Conservation (phyloP, 2,113 vertebrate genomes). For the Sarotherodon lohbergeri region DNA sequence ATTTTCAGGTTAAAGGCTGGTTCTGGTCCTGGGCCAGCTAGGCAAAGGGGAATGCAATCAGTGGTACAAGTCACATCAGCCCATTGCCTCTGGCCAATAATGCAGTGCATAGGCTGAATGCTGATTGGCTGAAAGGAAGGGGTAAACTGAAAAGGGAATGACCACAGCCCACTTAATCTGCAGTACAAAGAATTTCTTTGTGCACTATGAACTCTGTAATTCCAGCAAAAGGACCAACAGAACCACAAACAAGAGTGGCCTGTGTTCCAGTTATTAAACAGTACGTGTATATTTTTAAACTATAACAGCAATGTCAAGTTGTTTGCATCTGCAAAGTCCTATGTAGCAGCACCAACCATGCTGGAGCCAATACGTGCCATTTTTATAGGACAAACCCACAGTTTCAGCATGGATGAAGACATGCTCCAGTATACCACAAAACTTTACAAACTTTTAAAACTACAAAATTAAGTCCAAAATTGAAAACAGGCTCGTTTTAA, state of each 20-base stretch:
- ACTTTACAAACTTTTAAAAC: neutral
- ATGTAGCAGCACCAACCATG: neutral
- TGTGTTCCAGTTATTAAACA: neutral
- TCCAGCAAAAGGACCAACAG: neutral
- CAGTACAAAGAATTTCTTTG: neutral
- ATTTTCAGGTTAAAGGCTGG: neutral
- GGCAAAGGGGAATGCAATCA: neutral
- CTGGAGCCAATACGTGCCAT: neutral
- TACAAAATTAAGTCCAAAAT: neutral
- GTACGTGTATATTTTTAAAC: neutral
- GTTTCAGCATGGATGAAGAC: neutral
- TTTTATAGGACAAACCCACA: neutral
- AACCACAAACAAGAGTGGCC: neutral
- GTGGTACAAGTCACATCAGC: neutral
- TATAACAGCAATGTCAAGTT: neutral
- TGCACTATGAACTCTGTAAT: neutral
- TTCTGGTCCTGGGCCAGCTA: neutral
- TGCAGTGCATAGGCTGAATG: neutral
- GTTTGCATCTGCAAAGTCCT: neutral
- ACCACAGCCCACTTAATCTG: neutral
- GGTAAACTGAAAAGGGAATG: neutral
- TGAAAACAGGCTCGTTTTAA: neutral
- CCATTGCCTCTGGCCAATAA: neutral
- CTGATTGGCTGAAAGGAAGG: neutral
- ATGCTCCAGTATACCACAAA: neutral